Base-by-base conservation (phyloP, 2,797 vertebrate genomes). In the Leuciscus waleckii region DNA sequence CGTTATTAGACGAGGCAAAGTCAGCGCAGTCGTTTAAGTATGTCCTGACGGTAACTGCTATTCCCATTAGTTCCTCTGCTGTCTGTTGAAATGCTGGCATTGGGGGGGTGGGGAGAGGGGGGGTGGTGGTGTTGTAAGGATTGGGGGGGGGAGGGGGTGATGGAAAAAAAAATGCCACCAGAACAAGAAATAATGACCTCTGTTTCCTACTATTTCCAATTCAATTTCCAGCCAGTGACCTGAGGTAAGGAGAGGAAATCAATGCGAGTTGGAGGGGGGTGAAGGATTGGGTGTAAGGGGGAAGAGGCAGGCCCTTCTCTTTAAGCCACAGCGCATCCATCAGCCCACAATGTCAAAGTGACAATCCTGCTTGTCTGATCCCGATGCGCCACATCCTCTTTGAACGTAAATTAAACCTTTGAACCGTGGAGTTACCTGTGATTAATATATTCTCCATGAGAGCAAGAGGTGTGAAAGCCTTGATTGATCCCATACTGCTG, bases 191-290 rank as follows among this genome's bases (percentile, higher is more conserved):
- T 92, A 93, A 94, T 90, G 89, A 93, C 87, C 87, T 82, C 85
- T 79, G 89, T 93, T 94, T 95, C 92, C 91, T 89, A 91, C 90
- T 90, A 94, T 93, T 93, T 95, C 92, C 92, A 94, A 93, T 94
- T 95, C 92, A 94, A 94, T 95, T 93, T 96, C 92, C 93, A 93
- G 86, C 68, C 43, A 35, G 89, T 94, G 94, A 95, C 93, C 94
- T 90, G 92, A 89, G 90, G 93, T 91, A 93, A 93, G 73, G 89
- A 92, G 90, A 88, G 92, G 90, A 94, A 95, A 95, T 95, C 93
- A 93, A 94, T 94, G 92, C 88, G 81, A 88, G 87, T 61, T 79
- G 77, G 74, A 88, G 87, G 78, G 69, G 89, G 92, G 92, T 91
- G 90, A 93, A 93, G 91, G 85, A 87, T 90, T 91, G 83, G 86